Conservation (phyloP, 2,797 vertebrate genomes). For the Acanthornis magna region DNA sequence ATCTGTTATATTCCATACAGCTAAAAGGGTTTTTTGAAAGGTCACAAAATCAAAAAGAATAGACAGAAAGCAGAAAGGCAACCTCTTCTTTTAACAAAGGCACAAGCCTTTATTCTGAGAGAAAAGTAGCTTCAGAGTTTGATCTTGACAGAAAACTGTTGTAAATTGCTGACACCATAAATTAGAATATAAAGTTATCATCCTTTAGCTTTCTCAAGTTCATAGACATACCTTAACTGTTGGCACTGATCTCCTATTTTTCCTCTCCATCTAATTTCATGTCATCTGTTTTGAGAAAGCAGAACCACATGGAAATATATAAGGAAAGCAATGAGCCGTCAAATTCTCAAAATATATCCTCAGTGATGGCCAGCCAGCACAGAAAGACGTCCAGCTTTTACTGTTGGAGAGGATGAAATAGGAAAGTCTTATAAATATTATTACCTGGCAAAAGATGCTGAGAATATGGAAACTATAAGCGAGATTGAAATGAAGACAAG, state of each 20-base stretch:
- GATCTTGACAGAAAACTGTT: conserved; percentile 44
- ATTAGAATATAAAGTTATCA: conserved; percentile 10
- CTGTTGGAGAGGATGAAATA: too few species aligned
- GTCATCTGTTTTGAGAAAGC: neutral
- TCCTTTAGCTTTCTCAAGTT: neutral
- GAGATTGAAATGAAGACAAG: too few species aligned
- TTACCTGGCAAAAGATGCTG: too few species aligned
- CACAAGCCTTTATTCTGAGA: conserved; percentile 48
- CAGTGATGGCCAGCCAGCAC: neutral
- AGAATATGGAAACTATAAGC: too few species aligned
- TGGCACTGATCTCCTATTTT: neutral
- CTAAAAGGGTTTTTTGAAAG: conserved; percentile 51
- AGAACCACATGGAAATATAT: neutral
- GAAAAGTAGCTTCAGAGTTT: conserved; percentile 30
- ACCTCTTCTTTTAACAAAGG: conserved; percentile 34
- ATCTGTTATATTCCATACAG: conserved; percentile 43
- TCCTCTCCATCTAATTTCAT: neutral
- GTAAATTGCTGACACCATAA: neutral
- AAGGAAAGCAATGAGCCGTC: neutral
- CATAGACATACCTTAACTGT: neutral
- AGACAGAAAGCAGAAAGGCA: conserved; percentile 49
- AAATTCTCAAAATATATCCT: neutral
- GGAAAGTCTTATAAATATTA: too few species aligned
- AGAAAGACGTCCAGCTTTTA: neutral
- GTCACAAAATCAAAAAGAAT: conserved; percentile 60